Percentiles rank a stretch among this genome's conserved stretches.
Conservation (phyloP, 2,888 invertebrate genomes). For the Acleris emargana region DNA sequence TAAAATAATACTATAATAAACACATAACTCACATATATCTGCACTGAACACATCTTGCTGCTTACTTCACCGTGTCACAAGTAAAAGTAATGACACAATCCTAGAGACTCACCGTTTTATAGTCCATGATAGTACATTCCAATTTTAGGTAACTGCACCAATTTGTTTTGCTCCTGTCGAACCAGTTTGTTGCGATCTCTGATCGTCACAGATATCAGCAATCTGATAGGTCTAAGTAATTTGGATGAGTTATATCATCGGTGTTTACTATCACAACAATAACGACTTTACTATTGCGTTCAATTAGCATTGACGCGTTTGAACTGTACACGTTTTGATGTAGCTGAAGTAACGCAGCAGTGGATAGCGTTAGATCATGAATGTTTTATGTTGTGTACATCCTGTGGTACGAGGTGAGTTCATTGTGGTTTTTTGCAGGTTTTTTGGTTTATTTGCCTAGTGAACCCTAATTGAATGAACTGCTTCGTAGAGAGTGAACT, state of each 20-base stretch:
- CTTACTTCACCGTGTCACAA: constrained; percentile 51
- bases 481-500: constrained; percentile 22
- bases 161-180: constrained; percentile 20
- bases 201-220: neutral
- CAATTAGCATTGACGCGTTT: neutral
- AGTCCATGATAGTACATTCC: constrained; percentile 41
- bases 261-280: neutral
- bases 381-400: neutral
- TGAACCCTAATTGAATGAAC: constrained; percentile 27
- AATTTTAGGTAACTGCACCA: constrained; percentile 31
- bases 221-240: constrained; percentile 25
- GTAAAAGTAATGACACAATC: constrained; percentile 68
- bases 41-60: constrained; percentile 69
- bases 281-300: neutral
- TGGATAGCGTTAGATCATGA: neutral
- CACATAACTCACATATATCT: constrained; percentile 74
- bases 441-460: constrained; percentile 29
- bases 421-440: constrained; percentile 19
- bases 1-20: constrained; percentile 25
- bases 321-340: neutral
- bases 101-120: constrained; percentile 59
- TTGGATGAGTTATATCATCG: constrained; percentile 32
- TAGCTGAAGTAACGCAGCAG: neutral
- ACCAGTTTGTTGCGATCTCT: too few relatives aligned
- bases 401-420: constrained; percentile 10